Percentiles rank a stretch among this genome's conserved stretches.
These are phyloP conservation scores for Drosophila stalkeri DNA, from an alignment of 2,888 invertebrate species.

Conservation along the genomic window DNA sequence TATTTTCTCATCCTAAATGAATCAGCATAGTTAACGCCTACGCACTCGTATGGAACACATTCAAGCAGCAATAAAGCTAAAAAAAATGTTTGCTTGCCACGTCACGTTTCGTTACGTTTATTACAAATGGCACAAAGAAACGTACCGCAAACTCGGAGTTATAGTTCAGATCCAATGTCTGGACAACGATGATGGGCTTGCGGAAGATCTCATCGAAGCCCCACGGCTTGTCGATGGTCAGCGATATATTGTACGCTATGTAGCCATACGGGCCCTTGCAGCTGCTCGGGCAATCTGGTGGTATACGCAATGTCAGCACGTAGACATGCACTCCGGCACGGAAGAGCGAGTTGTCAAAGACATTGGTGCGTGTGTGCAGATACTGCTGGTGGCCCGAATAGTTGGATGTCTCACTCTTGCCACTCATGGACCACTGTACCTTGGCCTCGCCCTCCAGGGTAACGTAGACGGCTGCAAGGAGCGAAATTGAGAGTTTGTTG, in stretches of 20 bases:
- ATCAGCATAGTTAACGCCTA: not conserved
- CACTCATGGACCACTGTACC: slow-evolving; percentile 83
- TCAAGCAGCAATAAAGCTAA: not conserved
- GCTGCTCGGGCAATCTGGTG: slow-evolving; percentile 89
- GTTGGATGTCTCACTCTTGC: slow-evolving; percentile 80
- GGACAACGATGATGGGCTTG: slow-evolving; percentile 89
- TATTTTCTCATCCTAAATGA: not conserved
- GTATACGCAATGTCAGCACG: slow-evolving; percentile 89
- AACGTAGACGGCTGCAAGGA: slow-evolving; percentile 76
- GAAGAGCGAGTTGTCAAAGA: slow-evolving; percentile 79
- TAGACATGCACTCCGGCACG: slow-evolving; percentile 87
- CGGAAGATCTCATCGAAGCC: slow-evolving; percentile 87
- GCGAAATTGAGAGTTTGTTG: not conserved
- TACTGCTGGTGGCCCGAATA: slow-evolving; percentile 82
- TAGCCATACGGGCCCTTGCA: slow-evolving; percentile 91
- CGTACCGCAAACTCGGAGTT: slow-evolving; percentile 89
- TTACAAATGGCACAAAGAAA: not conserved
- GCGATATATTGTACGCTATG: slow-evolving; percentile 91
- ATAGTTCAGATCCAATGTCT: slow-evolving; percentile 91
- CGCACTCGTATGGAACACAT: not conserved
- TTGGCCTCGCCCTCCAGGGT: slow-evolving; percentile 83
- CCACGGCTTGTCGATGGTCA: slow-evolving; percentile 92
- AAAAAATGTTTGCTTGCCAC: slow-evolving; percentile 17
- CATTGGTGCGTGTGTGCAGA: slow-evolving; percentile 78
- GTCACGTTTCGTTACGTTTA: not conserved